phyloP scores from a whole-genome alignment of 1,140 invertebrate species.

The Lordiphosa collinella region DNA sequence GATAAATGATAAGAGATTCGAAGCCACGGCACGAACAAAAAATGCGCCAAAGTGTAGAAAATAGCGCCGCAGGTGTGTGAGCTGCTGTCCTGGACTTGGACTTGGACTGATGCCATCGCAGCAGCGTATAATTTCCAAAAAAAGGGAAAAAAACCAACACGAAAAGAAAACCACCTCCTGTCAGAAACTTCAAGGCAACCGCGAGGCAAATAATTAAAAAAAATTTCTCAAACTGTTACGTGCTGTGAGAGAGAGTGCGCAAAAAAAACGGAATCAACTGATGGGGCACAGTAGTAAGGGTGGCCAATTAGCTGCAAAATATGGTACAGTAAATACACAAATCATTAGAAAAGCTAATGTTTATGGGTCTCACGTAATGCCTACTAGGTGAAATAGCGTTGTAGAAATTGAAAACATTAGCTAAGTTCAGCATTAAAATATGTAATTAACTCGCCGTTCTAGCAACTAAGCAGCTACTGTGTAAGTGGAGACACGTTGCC shows the following conservation, averaged over 20 bases:
- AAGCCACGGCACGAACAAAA: conserved; percentile 26
- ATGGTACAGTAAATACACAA: not conserved
- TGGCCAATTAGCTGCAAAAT: conserved; percentile 37
- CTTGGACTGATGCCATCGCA: too few relatives aligned
- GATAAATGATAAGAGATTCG: conserved; percentile 68
- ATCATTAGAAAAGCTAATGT: too few relatives aligned
- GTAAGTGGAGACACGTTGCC: not conserved
- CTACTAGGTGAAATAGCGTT: too few relatives aligned
- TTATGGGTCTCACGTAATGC: too few relatives aligned
- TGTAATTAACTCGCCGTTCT: too few relatives aligned
- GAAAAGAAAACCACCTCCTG: not conserved
- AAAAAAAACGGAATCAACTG: conserved; percentile 9
- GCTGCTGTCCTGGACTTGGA: not conserved
- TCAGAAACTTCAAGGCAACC: conserved; percentile 22
- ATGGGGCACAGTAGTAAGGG: too few relatives aligned
- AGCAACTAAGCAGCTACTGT: conserved; percentile 1
- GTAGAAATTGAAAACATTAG: too few relatives aligned
- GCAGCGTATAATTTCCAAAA: not conserved
- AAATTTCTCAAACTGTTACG: conserved; percentile 1
- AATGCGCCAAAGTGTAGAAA: conserved; percentile 59
- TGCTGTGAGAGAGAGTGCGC: too few relatives aligned
- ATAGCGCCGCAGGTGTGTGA: conserved; percentile 58
- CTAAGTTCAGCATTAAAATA: too few relatives aligned
- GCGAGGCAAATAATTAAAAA: conserved; percentile 40
- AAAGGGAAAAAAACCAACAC: not conserved